Evolutionary conservation across 2,797 vertebrate species (phyloP).

Genomic region (Coranthus polyacanthus): DNA sequence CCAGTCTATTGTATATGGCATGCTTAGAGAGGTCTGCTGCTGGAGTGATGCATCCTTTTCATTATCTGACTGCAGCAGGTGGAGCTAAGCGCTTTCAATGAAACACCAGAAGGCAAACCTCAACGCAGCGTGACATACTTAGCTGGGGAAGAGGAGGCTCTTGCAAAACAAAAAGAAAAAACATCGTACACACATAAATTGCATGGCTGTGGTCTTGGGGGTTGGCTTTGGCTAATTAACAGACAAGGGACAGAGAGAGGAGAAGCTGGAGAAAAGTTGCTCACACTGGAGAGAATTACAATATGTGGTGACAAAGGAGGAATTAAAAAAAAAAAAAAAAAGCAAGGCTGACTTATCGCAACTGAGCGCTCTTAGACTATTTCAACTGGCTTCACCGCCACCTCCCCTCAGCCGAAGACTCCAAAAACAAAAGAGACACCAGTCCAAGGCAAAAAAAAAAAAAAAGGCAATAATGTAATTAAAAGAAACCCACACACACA

Average conservation of each 20-base stretch:
- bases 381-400: slow-evolving; percentile 65
- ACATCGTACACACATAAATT: slow-evolving; percentile 74
- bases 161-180: slow-evolving; percentile 77
- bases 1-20: slow-evolving; percentile 27
- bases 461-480: slow-evolving; percentile 22
- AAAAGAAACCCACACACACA: slow-evolving; percentile 28
- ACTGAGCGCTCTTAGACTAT: slow-evolving; percentile 33
- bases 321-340: slow-evolving; percentile 16
- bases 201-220: slow-evolving; percentile 67
- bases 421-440: slow-evolving; percentile 34
- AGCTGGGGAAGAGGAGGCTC: slow-evolving; percentile 75
- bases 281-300: slow-evolving; percentile 24
- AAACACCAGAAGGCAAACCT: slow-evolving; percentile 61
- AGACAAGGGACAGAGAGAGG: slow-evolving; percentile 61
- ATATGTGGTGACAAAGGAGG: slow-evolving; percentile 38
- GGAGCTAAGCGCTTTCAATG: slow-evolving; percentile 74
- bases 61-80: slow-evolving; percentile 67
- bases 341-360: slow-evolving; percentile 35
- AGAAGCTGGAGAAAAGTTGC: slow-evolving; percentile 52
- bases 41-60: slow-evolving; percentile 29
- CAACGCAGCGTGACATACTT: slow-evolving; percentile 75
- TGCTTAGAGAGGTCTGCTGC: slow-evolving; percentile 48
- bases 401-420: slow-evolving; percentile 60
- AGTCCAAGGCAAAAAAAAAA: slow-evolving; percentile 38
- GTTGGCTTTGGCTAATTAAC: slow-evolving; percentile 71